Conservation (phyloP, 2,888 invertebrate genomes). For the Apotomis betuletana region DNA sequence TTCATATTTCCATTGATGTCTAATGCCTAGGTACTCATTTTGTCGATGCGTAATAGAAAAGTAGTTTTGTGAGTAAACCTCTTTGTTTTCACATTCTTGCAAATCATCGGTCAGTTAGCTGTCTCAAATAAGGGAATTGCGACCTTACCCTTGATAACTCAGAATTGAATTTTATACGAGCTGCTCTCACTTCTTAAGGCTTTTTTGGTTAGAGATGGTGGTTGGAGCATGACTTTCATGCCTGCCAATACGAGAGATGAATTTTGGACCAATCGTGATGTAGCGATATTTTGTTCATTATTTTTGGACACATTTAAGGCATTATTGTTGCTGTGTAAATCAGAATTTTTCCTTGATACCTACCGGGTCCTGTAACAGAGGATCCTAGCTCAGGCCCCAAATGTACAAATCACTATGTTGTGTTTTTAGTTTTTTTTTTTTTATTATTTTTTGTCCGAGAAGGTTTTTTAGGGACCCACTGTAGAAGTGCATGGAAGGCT, state of each 20-base stretch:
- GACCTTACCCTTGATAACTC: neutral
- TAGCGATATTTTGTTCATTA: conserved; percentile 34
- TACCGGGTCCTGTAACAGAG: no score
- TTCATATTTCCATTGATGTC: neutral
- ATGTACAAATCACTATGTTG: no score
- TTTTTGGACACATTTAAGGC: conserved; percentile 2
- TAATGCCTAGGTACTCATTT: neutral
- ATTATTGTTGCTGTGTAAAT: no score
- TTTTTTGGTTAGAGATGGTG: neutral
- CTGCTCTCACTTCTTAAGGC: no score
- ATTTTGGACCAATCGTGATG: conserved; percentile 36
- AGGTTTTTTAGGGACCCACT: no score
- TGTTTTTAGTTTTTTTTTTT: no score
- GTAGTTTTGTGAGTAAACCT: conserved; percentile 35
- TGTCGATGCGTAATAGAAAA: conserved; percentile 7
- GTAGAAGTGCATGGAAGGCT: no score
- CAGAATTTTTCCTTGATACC: no score
- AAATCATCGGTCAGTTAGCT: conserved; percentile 29
- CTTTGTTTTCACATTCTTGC: conserved; percentile 35
- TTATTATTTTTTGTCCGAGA: no score
- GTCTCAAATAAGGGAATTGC: no score
- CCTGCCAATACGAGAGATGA: conserved; percentile 24
- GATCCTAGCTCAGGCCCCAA: no score
- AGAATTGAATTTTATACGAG: neutral
- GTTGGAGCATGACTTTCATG: neutral